Evolutionary conservation across 2,797 vertebrate species (phyloP).

Genomic region (Poeciliopsis presidionis): DNA sequence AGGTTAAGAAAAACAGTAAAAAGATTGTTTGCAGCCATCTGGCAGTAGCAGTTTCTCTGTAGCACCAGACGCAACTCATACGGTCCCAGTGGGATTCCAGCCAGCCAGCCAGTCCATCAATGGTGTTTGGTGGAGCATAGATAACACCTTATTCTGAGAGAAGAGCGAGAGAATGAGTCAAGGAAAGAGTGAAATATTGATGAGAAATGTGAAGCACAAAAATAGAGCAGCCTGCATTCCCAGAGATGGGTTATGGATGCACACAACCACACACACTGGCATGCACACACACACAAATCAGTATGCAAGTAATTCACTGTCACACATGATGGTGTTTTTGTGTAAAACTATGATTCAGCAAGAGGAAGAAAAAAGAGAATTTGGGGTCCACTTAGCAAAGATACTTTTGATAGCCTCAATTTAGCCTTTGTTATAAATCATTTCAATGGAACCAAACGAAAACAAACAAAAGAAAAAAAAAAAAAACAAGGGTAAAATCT

Average conservation of each 20-base stretch:
- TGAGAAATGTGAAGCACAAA: slow-evolving; percentile 68
- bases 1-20: slow-evolving; percentile 55
- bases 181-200: slow-evolving; percentile 71
- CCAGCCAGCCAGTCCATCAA: slow-evolving; percentile 63
- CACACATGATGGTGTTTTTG: slow-evolving; percentile 24
- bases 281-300: slow-evolving; percentile 9
- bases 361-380: slow-evolving; percentile 23
- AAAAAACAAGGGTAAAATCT: slow-evolving; percentile 19
- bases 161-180: slow-evolving; percentile 54
- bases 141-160: slow-evolving; percentile 71
- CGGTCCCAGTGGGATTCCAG: slow-evolving; percentile 59
- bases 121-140: slow-evolving; percentile 70
- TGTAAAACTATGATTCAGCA: slow-evolving; percentile 62
- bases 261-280: slow-evolving; percentile 1
- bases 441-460: slow-evolving; percentile 10
- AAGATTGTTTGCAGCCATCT: slow-evolving; percentile 73
- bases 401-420: slow-evolving; percentile 46
- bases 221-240: slow-evolving; percentile 66
- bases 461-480: background rate
- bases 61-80: slow-evolving; percentile 63
- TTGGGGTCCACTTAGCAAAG: slow-evolving; percentile 38
- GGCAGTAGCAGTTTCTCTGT: slow-evolving; percentile 59
- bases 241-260: slow-evolving; percentile 58
- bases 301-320: slow-evolving; percentile 34
- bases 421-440: slow-evolving; percentile 22